A percentile compares a stretch with the other conserved stretches of the same genome.
phyloP scores from a whole-genome alignment of 2,113 vertebrate genomes.

The Platysteira castanea region DNA sequence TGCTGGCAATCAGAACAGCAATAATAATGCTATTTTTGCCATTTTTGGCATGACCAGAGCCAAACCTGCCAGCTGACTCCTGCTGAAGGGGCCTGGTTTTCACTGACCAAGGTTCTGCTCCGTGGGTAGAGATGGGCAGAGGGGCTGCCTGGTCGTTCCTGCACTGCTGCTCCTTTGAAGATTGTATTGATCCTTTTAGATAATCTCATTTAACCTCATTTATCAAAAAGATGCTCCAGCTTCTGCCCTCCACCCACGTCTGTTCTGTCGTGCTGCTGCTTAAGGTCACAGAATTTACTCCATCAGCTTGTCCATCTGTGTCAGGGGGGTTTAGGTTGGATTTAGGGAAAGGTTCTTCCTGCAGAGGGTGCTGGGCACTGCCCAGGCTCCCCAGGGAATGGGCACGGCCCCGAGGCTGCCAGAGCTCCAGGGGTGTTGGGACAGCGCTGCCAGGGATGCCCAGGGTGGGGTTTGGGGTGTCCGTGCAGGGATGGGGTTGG shows the following conservation, averaged over 20 bases:
- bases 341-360: rapidly evolving
- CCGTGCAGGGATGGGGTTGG: rapidly evolving
- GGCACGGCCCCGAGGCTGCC: background rate
- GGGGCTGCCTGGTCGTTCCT: background rate
- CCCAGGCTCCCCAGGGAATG: background rate
- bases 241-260: background rate
- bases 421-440: background rate
- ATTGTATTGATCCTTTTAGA: background rate
- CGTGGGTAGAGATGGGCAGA: background rate
- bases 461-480: background rate
- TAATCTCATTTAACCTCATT: background rate
- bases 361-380: background rate
- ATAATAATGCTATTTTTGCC: background rate
- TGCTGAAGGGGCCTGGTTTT: background rate
- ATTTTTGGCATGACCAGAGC: background rate
- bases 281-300: background rate
- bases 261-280: background rate
- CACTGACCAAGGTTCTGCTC: background rate
- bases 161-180: background rate
- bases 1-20: background rate
- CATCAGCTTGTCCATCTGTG: background rate
- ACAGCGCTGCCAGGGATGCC: background rate
- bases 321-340: rapidly evolving
- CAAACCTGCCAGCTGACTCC: background rate
- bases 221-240: background rate